phyloP scores from a whole-genome alignment of 2,113 vertebrate species.

The Rhombomys opimus region DNA sequence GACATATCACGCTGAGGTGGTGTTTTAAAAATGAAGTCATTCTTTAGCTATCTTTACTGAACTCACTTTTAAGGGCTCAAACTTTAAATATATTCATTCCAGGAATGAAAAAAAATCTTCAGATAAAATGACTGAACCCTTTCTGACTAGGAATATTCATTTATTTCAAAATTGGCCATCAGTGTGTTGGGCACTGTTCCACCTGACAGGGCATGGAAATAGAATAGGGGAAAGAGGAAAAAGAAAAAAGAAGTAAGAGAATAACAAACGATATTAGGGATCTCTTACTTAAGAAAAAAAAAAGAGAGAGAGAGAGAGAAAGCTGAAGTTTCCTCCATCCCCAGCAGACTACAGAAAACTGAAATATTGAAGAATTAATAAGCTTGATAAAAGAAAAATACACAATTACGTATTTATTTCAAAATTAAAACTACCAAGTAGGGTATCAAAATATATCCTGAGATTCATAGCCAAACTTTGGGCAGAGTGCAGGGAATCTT shows the following conservation, averaged over 20 bases:
- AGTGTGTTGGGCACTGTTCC: not conserved
- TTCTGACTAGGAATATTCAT: slow-evolving; percentile 31
- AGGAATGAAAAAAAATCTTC: slow-evolving; percentile 65
- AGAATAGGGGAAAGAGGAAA: slow-evolving; percentile 4
- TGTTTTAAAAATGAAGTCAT: slow-evolving; percentile 76
- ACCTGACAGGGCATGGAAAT: slow-evolving; percentile 50
- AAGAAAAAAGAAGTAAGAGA: not conserved
- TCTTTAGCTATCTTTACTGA: slow-evolving; percentile 64
- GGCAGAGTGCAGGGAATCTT: no score
- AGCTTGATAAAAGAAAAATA: not conserved
- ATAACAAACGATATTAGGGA: not conserved
- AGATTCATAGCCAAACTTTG: no score
- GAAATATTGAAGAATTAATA: not conserved
- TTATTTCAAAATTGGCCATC: slow-evolving; percentile 69
- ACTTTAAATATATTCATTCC: slow-evolving; percentile 67
- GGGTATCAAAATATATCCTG: no score
- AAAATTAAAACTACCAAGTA: not conserved
- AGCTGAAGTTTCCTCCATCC: not conserved
- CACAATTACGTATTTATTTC: not conserved
- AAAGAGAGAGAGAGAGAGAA: not conserved
- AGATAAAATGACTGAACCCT: slow-evolving; percentile 67
- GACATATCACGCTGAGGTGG: slow-evolving; percentile 60
- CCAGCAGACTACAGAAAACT: no score
- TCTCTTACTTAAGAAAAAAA: not conserved
- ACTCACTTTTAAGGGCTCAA: slow-evolving; percentile 61